Evolutionary conservation across 2,113 vertebrate genomes (phyloP).

Genomic region (Falco punctatus): DNA sequence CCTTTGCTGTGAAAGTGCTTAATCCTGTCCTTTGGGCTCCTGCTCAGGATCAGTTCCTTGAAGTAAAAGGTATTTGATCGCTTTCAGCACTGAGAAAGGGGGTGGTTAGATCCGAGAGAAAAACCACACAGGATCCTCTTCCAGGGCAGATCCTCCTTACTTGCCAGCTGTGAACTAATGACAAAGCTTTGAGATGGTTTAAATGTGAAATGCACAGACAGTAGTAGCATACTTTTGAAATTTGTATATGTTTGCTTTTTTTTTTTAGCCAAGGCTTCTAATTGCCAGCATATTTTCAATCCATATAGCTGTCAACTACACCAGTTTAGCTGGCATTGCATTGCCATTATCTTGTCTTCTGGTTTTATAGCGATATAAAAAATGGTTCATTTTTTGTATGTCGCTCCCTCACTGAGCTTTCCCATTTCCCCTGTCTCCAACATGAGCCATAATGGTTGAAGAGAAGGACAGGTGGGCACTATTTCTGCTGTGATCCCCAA

Average conservation of each 20-base stretch:
- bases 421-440: neutral
- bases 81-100: neutral
- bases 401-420: neutral
- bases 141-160: neutral
- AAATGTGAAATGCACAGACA: neutral
- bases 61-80: neutral
- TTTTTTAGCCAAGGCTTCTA: conserved; percentile 36
- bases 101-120: neutral
- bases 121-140: neutral
- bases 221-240: neutral
- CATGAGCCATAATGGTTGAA: neutral
- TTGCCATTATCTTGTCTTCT: conserved; percentile 26
- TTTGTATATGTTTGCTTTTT: neutral
- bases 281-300: conserved; percentile 63
- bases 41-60: neutral
- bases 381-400: neutral
- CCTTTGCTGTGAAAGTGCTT: neutral
- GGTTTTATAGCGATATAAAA: conserved; percentile 46
- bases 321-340: conserved; percentile 40
- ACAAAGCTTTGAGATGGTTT: neutral
- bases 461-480: neutral
- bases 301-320: conserved; percentile 56
- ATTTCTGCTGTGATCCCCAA: neutral
- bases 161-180: neutral
- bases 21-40: neutral